These are phyloP conservation scores for Drosophila bocki DNA, from an alignment of 1,140 invertebrate species.

Conservation along the genomic window DNA sequence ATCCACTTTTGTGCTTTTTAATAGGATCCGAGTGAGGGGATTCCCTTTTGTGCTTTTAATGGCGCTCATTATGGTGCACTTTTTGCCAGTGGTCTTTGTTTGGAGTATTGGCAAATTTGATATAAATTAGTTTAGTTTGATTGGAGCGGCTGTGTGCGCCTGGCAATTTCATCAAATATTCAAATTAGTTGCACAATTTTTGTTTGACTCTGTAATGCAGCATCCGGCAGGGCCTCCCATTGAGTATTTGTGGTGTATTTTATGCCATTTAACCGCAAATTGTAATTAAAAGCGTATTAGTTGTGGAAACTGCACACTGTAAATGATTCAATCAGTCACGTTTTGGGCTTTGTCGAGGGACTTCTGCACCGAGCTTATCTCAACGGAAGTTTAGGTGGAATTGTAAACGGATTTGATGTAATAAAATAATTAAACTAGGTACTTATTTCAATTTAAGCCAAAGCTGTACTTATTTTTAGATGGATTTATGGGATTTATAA, in stretches of 20 bases:
- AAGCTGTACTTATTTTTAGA: neutral
- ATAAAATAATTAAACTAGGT: neutral
- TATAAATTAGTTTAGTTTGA: constrained; percentile 71
- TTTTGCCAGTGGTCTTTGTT: constrained; percentile 41
- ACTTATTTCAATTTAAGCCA: neutral
- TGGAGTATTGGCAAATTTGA: constrained; percentile 47
- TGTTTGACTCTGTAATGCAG: constrained; percentile 18
- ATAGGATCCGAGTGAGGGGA: constrained; percentile 1
- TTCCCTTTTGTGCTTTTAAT: constrained; percentile 56
- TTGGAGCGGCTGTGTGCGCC: constrained; percentile 35
- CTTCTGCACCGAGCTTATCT: neutral
- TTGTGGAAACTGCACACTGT: constrained; percentile 24
- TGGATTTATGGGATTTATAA: neutral
- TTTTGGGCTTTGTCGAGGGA: constrained; percentile 12
- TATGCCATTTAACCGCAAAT: constrained; percentile 58
- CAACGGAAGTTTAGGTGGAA: neutral
- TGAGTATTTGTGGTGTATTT: constrained; percentile 32
- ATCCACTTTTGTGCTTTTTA: neutral
- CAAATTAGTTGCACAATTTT: constrained; percentile 51
- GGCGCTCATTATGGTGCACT: constrained; percentile 57
- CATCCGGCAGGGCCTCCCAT: constrained; percentile 4
- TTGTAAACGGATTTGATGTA: neutral
- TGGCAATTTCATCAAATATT: constrained; percentile 54
- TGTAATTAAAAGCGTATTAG: constrained; percentile 67
- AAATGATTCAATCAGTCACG: constrained; percentile 39